A percentile compares a stretch with the other conserved stretches of the same genome.
phyloP scores from a whole-genome alignment of 2,797 vertebrate species.

The Yasuhikotakia modesta region DNA sequence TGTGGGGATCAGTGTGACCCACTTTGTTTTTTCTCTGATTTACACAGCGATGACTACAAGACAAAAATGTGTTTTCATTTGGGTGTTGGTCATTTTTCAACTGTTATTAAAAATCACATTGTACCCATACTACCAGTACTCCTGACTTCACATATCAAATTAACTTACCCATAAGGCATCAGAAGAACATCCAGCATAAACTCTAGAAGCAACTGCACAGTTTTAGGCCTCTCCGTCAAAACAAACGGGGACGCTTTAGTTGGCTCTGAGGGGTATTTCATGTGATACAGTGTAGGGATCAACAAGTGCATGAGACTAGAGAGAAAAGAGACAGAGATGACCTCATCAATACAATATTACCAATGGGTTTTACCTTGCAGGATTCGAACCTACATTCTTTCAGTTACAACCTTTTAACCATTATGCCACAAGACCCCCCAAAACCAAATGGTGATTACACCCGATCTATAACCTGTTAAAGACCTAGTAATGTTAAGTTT shows the following conservation, averaged over 20 bases:
- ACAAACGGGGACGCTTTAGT: constrained; percentile 87
- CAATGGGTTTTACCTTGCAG: not conserved
- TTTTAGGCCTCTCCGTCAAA: constrained; percentile 96
- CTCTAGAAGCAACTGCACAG: constrained; percentile 93
- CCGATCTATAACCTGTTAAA: not conserved
- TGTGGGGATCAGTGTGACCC: too few species aligned
- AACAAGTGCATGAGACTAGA: constrained; percentile 96
- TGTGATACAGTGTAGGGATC: constrained; percentile 95
- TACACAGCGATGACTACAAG: too few species aligned
- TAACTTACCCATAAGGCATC: constrained; percentile 95
- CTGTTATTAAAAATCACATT: too few species aligned
- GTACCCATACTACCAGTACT: not conserved
- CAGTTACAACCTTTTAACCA: not conserved
- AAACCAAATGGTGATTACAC: not conserved
- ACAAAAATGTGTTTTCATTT: too few species aligned
- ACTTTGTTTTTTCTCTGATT: too few species aligned
- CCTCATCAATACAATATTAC: not conserved
- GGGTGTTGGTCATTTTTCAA: too few species aligned
- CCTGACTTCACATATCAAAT: not conserved
- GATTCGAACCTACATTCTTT: not conserved
- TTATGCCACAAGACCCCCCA: not conserved
- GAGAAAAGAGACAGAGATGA: constrained; percentile 33
- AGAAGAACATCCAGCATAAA: constrained; percentile 98
- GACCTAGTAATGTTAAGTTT: not conserved
- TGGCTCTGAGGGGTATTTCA: constrained; percentile 91